Conservation (phyloP, 2,113 vertebrate species). For the Paramormyrops kingsleyae region DNA sequence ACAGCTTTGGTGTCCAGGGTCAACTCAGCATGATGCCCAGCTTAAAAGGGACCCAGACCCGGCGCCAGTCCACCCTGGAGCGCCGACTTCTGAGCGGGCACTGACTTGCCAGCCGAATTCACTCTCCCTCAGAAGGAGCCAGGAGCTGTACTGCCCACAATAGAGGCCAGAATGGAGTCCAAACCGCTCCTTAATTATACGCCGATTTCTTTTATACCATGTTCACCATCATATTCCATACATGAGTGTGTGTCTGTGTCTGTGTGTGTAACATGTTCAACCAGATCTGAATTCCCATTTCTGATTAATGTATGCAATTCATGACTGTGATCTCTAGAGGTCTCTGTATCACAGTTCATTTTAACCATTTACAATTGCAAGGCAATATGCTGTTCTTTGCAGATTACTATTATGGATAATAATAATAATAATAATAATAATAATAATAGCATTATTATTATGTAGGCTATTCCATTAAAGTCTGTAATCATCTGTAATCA, state of each 20-base stretch:
- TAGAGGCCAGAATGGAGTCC: background rate
- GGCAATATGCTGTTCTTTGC: background rate
- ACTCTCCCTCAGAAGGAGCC: background rate
- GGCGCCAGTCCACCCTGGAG: background rate
- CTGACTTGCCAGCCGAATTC: too few species aligned
- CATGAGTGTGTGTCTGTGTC: background rate
- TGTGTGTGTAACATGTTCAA: background rate
- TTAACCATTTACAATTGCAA: background rate
- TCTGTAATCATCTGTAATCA: background rate
- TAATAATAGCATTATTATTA: background rate
- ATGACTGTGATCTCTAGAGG: conserved; percentile 21
- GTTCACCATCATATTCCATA: background rate
- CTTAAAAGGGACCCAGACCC: background rate
- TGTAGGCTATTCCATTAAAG: background rate
- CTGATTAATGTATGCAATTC: conserved; percentile 11
- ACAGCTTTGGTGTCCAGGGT: background rate
- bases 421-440: background rate
- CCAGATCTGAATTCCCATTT: background rate
- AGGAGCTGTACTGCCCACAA: background rate
- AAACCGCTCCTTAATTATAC: background rate
- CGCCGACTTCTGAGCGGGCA: background rate
- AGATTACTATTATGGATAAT: background rate
- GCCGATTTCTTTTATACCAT: background rate
- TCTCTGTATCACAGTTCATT: conserved; percentile 17
- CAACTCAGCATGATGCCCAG: background rate